These are phyloP conservation scores for Homarus gammarus DNA, from an alignment of 2,888 invertebrate species.

Conservation along the genomic window DNA sequence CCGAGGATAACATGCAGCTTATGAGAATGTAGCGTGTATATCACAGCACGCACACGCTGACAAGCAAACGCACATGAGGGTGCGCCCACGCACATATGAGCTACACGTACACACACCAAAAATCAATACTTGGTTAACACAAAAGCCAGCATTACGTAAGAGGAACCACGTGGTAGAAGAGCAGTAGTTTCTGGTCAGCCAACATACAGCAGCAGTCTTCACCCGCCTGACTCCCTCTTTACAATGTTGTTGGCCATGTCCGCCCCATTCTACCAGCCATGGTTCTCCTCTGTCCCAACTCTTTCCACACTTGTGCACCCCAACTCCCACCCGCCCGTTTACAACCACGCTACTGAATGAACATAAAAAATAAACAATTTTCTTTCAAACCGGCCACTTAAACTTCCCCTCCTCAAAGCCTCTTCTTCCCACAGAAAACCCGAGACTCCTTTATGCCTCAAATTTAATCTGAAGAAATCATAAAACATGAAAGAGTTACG, in stretches of 20 bases:
- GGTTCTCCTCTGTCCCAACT: not conserved
- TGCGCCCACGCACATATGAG: slow-evolving; percentile 13
- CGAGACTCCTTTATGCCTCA: not conserved
- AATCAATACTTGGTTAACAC: not conserved
- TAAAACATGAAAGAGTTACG: not conserved
- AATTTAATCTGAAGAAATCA: not conserved
- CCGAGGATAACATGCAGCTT: not conserved
- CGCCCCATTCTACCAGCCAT: not conserved
- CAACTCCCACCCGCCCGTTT: not conserved
- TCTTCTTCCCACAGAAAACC: not conserved
- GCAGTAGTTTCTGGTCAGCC: not conserved
- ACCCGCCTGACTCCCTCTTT: not conserved
- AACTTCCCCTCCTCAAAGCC: not conserved
- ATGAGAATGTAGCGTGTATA: not conserved
- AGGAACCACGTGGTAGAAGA: not conserved
- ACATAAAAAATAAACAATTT: not conserved
- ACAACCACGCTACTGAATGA: not conserved
- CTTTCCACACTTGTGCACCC: not conserved
- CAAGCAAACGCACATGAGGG: slow-evolving; percentile 11
- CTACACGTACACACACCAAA: slow-evolving; percentile 10
- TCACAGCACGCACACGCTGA: not conserved
- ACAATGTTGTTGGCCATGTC: not conserved
- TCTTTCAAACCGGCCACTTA: not conserved
- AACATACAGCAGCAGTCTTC: not conserved
- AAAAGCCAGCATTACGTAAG: not conserved